Percentiles rank a stretch among this genome's conserved stretches.
These are phyloP conservation scores for Helogale parvula DNA, from an alignment of 2,113 vertebrate genomes.

Conservation along the genomic window DNA sequence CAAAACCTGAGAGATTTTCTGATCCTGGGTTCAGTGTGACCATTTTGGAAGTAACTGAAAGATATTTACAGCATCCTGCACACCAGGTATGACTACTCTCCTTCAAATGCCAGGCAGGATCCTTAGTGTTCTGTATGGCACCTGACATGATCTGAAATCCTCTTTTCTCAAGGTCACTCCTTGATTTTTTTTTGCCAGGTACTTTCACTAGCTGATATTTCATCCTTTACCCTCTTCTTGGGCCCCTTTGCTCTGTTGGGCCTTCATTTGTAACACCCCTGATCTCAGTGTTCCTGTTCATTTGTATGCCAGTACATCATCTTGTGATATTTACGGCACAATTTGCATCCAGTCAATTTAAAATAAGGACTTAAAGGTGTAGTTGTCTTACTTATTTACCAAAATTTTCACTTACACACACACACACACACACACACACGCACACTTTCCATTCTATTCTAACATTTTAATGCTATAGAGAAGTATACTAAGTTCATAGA, in stretches of 20 bases:
- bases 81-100: background rate
- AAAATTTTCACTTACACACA: background rate
- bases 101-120: background rate
- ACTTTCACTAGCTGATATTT: background rate
- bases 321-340: background rate
- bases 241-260: background rate
- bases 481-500: background rate
- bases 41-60: background rate
- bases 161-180: background rate
- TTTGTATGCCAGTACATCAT: background rate
- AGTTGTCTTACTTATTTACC: background rate
- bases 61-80: background rate
- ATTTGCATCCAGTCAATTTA: slow-evolving; percentile 17
- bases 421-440: background rate
- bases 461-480: slow-evolving; percentile 15
- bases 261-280: background rate
- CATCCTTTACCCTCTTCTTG: background rate
- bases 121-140: background rate
- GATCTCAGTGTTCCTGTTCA: background rate
- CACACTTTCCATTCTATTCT: background rate
- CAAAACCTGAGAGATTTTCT: background rate
- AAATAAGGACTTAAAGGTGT: background rate
- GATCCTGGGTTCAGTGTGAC: background rate
- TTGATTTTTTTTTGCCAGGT: slow-evolving; percentile 9
- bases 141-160: background rate